Evolutionary conservation across 2,113 vertebrate genomes (phyloP), one percentile per base, ranked within the genome.

Genomic region (Pomatorhinus ruficollis): DNA sequence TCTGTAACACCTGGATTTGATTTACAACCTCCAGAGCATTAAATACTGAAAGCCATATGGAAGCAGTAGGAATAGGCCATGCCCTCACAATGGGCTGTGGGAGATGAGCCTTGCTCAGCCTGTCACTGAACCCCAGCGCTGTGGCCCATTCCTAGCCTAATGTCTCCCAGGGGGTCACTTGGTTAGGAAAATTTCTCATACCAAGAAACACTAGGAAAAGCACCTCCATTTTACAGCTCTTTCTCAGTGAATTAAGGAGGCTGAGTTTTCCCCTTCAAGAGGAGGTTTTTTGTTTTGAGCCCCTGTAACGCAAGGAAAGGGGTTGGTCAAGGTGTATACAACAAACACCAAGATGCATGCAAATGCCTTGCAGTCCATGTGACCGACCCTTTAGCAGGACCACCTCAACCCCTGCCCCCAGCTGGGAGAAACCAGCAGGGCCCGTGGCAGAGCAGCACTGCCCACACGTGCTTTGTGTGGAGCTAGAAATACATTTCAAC

Each of bases 401-500:
- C 22, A 21, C 3, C 23, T 10, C 25, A 31, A 10, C 3, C 39
- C 25, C 47, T 8, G 44, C 11, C 15, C 27, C 45, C 7, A 18
- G 12, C 44, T 12, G 56, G 3, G 3, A 25, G 1, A 10, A 85
- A 63, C 22, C 71, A 66, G 71, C 70, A 49, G 64, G 16, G 5
- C 49, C 31, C 68, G 6, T 0, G 5, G 24, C 35, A 30, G 45
- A 69, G 50, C 42, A 63, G 50, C 2, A 0, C 28, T 6, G 15
- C 10, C 40, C 44, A n/a, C 18, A 0, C 0, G 2, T 0, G 3
- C 54, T 25, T 3, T 21, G 25, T 4, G 0, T 0, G 30, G 31
- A 56, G 65, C 64, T 27, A 59, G 39, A 70, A 84, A 74, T 2
- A 53, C 31, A 53, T 63, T 78, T 37, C 71, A 45, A 11, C 15